A percentile compares a stretch with the other conserved stretches of the same genome.
Conservation (phyloP, 2,113 vertebrate genomes). For the Pachyramphus minor region DNA sequence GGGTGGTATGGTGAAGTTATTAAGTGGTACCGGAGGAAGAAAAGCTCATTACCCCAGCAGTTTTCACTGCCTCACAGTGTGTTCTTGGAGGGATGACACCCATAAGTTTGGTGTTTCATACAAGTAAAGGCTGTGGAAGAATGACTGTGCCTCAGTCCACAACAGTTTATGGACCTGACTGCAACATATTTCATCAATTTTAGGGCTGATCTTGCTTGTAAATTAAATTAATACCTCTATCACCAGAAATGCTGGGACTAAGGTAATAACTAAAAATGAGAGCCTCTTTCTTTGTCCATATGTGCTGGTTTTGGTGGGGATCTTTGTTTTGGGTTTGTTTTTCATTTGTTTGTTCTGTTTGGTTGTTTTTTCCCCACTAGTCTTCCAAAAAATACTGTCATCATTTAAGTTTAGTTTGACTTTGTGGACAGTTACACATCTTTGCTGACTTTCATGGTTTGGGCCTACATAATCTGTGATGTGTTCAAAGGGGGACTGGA, state of each 20-base stretch:
- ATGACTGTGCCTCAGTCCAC: rapidly evolving
- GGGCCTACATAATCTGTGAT: not conserved
- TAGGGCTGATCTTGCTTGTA: not conserved
- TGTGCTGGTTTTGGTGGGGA: not conserved
- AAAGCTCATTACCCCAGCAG: not conserved
- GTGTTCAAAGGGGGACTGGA: not conserved
- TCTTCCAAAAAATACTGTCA: not conserved
- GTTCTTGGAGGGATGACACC: not conserved
- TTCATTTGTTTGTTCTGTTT: not conserved
- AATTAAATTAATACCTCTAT: not conserved
- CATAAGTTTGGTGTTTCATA: not conserved
- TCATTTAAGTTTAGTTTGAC: not conserved
- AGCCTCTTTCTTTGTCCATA: not conserved
- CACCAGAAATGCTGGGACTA: not conserved
- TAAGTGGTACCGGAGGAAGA: not conserved
- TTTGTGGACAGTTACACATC: not conserved
- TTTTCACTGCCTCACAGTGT: not conserved
- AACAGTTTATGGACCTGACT: not conserved
- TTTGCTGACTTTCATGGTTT: not conserved
- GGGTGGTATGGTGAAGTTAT: not conserved
- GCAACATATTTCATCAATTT: not conserved
- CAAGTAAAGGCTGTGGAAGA: not conserved
- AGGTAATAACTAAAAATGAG: not conserved
- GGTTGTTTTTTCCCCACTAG: not conserved
- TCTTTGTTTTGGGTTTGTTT: not conserved